Evolutionary conservation across 2,797 vertebrate species (phyloP).

Genomic region (Thaleichthys pacificus): DNA sequence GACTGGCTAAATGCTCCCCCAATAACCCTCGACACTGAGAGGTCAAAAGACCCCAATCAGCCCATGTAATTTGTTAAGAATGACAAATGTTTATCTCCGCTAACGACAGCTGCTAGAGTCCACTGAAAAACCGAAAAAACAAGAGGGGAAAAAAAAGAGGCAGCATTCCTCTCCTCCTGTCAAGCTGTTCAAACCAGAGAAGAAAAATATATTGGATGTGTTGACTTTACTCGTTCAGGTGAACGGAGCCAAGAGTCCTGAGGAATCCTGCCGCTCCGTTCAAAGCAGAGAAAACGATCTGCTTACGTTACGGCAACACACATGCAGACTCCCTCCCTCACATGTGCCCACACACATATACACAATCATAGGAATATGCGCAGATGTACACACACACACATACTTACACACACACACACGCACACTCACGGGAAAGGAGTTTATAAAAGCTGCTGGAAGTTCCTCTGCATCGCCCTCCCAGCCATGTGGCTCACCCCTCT

Average conservation of each 20-base stretch:
- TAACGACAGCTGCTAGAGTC: slow-evolving; percentile 13
- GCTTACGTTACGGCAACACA: slow-evolving; percentile 43
- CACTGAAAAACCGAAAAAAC: slow-evolving; percentile 13
- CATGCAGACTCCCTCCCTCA: slow-evolving; percentile 25
- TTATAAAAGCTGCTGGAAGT: slow-evolving; percentile 52
- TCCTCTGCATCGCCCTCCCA: slow-evolving; percentile 54
- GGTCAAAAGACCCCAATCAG: slow-evolving; percentile 10
- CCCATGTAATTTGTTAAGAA: slow-evolving; percentile 20
- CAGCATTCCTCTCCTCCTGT: slow-evolving; percentile 30
- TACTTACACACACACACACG: slow-evolving; percentile 17
- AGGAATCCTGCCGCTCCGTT: slow-evolving; percentile 57
- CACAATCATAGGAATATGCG: not conserved
- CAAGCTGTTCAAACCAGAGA: slow-evolving; percentile 50
- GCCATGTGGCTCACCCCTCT: slow-evolving; percentile 49
- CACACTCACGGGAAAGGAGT: slow-evolving; percentile 22
- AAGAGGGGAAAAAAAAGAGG: slow-evolving; percentile 17
- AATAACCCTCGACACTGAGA: slow-evolving; percentile 1
- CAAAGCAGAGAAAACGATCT: slow-evolving; percentile 54
- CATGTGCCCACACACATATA: slow-evolving; percentile 11
- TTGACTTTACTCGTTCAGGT: slow-evolving; percentile 63
- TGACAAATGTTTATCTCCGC: slow-evolving; percentile 27
- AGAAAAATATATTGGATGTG: slow-evolving; percentile 62
- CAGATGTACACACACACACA: slow-evolving; percentile 27
- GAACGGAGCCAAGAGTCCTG: slow-evolving; percentile 53
- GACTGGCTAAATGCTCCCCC: slow-evolving; percentile 15